Conservation (phyloP, 2,888 invertebrate genomes). For the Stenoptilia bipunctidactyla region DNA sequence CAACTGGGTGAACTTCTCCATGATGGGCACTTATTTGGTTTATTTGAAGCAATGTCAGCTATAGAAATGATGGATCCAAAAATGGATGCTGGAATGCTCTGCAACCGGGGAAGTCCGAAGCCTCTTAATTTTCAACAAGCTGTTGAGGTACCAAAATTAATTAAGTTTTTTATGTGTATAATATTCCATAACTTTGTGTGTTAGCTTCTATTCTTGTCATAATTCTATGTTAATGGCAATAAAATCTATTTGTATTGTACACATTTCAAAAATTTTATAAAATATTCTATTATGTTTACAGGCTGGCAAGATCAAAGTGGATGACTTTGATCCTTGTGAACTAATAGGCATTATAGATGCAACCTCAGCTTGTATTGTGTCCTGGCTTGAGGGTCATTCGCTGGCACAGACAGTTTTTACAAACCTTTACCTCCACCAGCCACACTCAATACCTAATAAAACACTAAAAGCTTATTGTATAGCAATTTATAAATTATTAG, state of each 20-base stretch:
- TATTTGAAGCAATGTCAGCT: slow-evolving; percentile 99
- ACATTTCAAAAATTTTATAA: too few species aligned
- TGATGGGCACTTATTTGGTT: slow-evolving; percentile 86
- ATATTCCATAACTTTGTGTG: too few species aligned
- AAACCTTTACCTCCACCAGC: slow-evolving; percentile 94
- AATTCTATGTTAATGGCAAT: too few species aligned
- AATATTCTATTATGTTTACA: slow-evolving; percentile 50
- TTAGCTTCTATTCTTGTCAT: too few species aligned
- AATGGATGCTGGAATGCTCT: slow-evolving; percentile 99
- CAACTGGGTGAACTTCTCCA: slow-evolving; percentile 92
- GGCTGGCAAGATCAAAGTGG: slow-evolving; percentile 83
- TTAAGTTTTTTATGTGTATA: too few species aligned
- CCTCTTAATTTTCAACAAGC: slow-evolving; percentile 90
- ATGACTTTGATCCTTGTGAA: slow-evolving; percentile 81
- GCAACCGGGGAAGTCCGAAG: slow-evolving; percentile 88
- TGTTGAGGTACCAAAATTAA: slow-evolving; percentile 83
- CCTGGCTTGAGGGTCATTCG: slow-evolving; percentile 97
- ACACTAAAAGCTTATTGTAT: slow-evolving; percentile 88
- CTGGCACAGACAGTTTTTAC: slow-evolving; percentile 98
- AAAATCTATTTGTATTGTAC: too few species aligned
- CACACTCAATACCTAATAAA: slow-evolving; percentile 85
- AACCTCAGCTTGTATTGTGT: slow-evolving; percentile 92
- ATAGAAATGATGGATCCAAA: slow-evolving; percentile 99
- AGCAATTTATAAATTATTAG: slow-evolving; percentile 89
- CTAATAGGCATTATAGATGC: slow-evolving; percentile 95